A percentile compares a stretch with the other conserved stretches of the same genome.
These are phyloP conservation scores for Acleris cristana DNA, from an alignment of 2,888 invertebrate genomes.

Conservation along the genomic window DNA sequence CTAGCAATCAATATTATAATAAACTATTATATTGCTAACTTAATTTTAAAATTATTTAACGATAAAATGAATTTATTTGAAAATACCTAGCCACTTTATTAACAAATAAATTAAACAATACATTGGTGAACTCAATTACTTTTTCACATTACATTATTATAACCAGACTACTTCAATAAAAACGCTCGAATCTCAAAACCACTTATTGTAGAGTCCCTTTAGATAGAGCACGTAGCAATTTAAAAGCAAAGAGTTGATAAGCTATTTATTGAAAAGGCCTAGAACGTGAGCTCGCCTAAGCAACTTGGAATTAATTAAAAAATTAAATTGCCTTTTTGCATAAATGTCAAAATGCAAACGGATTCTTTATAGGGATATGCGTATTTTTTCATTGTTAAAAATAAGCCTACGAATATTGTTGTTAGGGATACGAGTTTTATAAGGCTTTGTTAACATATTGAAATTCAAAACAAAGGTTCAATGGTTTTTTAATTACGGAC, in stretches of 20 bases:
- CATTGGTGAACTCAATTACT: not conserved
- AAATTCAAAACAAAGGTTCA: no score
- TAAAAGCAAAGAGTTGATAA: conserved; percentile 24
- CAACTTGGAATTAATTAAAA: conserved; percentile 34
- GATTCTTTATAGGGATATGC: conserved; percentile 3
- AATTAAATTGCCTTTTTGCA: conserved; percentile 20
- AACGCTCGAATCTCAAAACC: conserved; percentile 3
- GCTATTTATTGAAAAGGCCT: conserved; percentile 28
- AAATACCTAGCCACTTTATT: no score
- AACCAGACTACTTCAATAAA: conserved; percentile 3
- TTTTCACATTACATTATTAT: not conserved
- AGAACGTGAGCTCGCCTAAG: conserved; percentile 34
- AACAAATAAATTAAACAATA: no score
- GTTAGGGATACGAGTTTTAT: no score
- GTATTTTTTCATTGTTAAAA: not conserved
- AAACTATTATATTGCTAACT: no score
- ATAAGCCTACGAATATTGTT: not conserved
- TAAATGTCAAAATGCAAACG: conserved; percentile 22
- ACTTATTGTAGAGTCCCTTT: not conserved
- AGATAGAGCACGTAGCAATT: conserved; percentile 28
- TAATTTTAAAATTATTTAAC: no score
- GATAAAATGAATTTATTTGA: no score
- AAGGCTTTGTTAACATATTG: no score
- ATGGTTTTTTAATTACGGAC: no score
- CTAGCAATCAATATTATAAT: no score